Base-by-base conservation (phyloP, 1,140 invertebrate genomes). In the Neelides sp. region DNA sequence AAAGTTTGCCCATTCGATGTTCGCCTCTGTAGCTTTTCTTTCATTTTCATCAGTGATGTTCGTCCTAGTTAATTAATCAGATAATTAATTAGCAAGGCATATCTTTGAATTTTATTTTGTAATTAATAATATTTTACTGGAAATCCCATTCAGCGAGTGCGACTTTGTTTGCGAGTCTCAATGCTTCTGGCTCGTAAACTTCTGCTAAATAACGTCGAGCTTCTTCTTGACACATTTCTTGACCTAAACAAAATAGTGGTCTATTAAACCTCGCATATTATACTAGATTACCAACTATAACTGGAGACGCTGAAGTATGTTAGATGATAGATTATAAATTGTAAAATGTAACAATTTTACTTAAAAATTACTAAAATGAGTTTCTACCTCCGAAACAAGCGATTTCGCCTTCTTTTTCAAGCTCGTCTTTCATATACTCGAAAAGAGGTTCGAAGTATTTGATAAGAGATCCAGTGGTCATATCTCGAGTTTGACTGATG, bases 1-100 rank as follows among this genome's bases (percentile, higher is more conserved):
- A 62, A 84, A 88, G 26, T 84, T 75, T 0, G 85, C 80, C 67
- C 86, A 87, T 7, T 77, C 65, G 54, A 84, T 74, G 63, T 89
- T 85, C 1, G 79, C 77, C 51, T 79, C 76, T 22, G 50, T 37
- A 15, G 19, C 17, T 1, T 1, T 26, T 1, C 39, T 37, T 13
- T 55, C 51, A 8, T 54, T 52, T 17, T 30, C 22, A n/a, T 19
- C 19, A n/a, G n/a, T n/a, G n/a, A n/a, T n/a, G n/a, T n/a, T n/a
- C n/a, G 13, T 28, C 24, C 4, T 12, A 15, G 17, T 28, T 15
- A 28, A n/a, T 28, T 7, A 13, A 28, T 12, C 22, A 27, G 5
- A 28, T 17, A 22, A 46, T 35, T 44, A 12, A 44, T 8, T 24
- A 41, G 10, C 19, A 34, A 12, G 28, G 15, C 45, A 17, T 49